phyloP scores from a whole-genome alignment of 64 coral and sea anemone species.

The Montipora cactus region DNA sequence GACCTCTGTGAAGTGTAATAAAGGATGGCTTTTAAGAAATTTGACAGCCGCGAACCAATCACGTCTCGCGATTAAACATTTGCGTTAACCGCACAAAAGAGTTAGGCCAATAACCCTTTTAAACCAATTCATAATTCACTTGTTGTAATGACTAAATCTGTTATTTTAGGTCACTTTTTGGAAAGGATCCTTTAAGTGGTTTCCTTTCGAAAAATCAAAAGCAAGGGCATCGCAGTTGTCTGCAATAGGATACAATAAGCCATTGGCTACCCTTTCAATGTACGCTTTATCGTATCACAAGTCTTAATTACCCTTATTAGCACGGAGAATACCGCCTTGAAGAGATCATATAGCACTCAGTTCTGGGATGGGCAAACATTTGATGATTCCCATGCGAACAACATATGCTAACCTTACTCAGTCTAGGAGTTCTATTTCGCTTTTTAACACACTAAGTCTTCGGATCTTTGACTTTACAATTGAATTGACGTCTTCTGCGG shows the following conservation, averaged over 20 bases:
- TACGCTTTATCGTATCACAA: conserved; percentile 3
- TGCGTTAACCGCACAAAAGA: conserved; percentile 4
- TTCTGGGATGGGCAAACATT: conserved; percentile 27
- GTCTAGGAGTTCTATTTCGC: neutral
- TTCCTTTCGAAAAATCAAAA: neutral
- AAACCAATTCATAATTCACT: conserved; percentile 34
- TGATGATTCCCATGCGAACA: conserved; percentile 25
- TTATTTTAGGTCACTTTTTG: conserved; percentile 1
- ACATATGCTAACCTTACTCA: neutral
- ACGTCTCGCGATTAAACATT: neutral
- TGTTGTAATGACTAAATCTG: neutral
- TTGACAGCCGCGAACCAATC: conserved; percentile 20
- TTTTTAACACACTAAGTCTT: neutral
- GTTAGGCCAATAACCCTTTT: conserved; percentile 36
- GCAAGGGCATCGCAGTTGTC: neutral
- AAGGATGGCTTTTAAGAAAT: conserved; percentile 41
- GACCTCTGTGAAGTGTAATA: conserved; percentile 13
- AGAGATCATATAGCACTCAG: conserved; percentile 24
- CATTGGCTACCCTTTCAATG: conserved; percentile 1
- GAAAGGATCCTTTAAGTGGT: neutral
- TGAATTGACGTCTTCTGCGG: neutral
- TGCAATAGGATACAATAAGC: neutral
- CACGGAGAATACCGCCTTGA: conserved; percentile 31
- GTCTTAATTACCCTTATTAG: conserved; percentile 36
- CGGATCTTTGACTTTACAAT: neutral